A percentile compares a stretch with the other conserved stretches of the same genome.
Conservation (phyloP, 2,797 vertebrate species). For the Tolypeutes matacus region DNA sequence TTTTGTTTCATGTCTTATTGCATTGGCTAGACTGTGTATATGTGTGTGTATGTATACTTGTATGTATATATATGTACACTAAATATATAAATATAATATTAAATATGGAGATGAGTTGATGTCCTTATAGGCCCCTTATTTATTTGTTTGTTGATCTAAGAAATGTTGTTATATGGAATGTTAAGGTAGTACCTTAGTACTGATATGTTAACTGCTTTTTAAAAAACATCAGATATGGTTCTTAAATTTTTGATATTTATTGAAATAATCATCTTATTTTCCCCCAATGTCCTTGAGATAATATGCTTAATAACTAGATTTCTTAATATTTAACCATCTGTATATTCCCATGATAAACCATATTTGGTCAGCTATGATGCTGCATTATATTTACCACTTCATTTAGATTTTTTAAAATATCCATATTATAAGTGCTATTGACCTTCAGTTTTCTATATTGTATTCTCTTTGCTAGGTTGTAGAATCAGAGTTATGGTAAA, state of each 20-base stretch:
- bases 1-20: not conserved
- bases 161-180: slow-evolving; percentile 14
- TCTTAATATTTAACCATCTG: not conserved
- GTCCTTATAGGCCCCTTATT: not conserved
- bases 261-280: slow-evolving; percentile 24
- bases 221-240: not conserved
- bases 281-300: not conserved
- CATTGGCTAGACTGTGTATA: not conserved
- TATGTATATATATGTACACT: not conserved
- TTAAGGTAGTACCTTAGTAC: not conserved
- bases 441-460: not conserved
- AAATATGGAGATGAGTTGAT: not conserved
- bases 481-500: not conserved
- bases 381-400: not conserved
- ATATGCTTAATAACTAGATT: not conserved
- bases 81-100: not conserved
- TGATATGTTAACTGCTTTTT: not conserved
- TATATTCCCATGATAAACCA: not conserved
- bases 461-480: not conserved
- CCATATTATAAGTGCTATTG: not conserved
- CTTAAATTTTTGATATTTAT: slow-evolving; percentile 29
- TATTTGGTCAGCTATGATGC: not conserved
- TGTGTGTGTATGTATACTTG: not conserved
- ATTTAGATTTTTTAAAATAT: not conserved
- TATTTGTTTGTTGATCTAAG: not conserved